Evolutionary conservation across 2,113 vertebrate species (phyloP), one percentile per base, ranked within the genome.

Genomic region (Prinia subflava): DNA sequence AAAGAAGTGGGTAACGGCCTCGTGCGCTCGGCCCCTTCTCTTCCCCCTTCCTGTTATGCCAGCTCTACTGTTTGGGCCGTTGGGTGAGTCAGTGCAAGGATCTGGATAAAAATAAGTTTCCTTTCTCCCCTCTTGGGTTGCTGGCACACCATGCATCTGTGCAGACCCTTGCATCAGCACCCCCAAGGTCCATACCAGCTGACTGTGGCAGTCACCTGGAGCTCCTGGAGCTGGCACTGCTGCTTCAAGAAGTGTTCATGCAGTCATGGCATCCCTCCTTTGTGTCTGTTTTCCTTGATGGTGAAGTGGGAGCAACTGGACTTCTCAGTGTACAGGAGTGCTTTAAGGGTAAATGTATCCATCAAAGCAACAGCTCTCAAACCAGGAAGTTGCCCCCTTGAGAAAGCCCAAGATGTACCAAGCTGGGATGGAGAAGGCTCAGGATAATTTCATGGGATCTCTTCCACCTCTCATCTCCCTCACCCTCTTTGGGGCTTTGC

Each of bases 11-110:
- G 64, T 83, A 94, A 93, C 55, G 2, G 76, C 73, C 55, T 47
- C 0, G 0, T 49, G 47, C 0, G 2, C 65, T 95, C 55, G 81
- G 86, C 95, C 94, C 88, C 86, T 74, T 96, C 86, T 96, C 79
- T 90, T 80, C 89, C 95, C 91, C 83, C 91, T 97, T 97, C 94
- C 96, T 96, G 92, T 96, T 96, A 67, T 71, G 92, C 94, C 86
- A 90, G 81, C 53, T 22, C 47, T 84, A 75, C 96, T 87, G 78
- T 81, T 87, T 56, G 88, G 77, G 73, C 95, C 80, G 89, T 96
- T 96, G 92, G 76, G 52, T 97, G 95, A 97, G 86, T 96, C 95
- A 97, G 64, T 90, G 94, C 64, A 64, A 92, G 83, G 89, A 89
- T 84, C 52, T 78, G 95, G 91, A 93, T 81, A 94, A 94, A 95